Conservation (phyloP, 2,113 vertebrate species). For the Corvus hawaiiensis region DNA sequence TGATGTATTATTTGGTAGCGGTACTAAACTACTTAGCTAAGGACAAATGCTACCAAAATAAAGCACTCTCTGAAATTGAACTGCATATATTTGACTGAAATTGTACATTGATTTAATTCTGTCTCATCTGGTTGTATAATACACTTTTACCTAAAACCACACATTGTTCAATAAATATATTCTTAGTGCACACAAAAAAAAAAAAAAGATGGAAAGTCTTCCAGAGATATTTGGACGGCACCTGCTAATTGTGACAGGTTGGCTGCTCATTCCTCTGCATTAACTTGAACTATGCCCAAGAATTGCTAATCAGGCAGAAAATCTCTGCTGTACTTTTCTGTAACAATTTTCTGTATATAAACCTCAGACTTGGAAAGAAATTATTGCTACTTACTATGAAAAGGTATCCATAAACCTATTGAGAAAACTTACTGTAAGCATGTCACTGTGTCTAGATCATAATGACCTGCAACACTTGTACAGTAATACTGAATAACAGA, state of each 20-base stretch:
- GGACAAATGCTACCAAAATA: not conserved
- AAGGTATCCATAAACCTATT: not conserved
- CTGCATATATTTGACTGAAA: not conserved
- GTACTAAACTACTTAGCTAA: not conserved
- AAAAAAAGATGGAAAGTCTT: not conserved
- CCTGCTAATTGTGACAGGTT: constrained; percentile 8
- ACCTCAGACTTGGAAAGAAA: not conserved
- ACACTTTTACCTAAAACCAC: not conserved
- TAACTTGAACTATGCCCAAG: not conserved
- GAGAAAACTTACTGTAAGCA: not conserved
- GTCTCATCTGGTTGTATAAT: not conserved
- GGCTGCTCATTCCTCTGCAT: not conserved
- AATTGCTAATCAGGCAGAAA: not conserved
- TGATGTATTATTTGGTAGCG: constrained; percentile 3
- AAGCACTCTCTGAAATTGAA: constrained; percentile 16
- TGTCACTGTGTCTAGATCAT: not conserved
- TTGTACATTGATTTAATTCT: not conserved
- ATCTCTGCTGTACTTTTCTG: not conserved
- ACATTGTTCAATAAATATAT: not conserved
- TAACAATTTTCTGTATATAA: not conserved
- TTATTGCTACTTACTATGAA: not conserved
- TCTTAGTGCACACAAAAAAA: not conserved
- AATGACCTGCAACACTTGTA: not conserved
- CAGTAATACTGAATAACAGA: not conserved
- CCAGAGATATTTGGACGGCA: not conserved